These are phyloP conservation scores for Scaptomyza reducta DNA, from an alignment of 2,888 invertebrate species.

Conservation along the genomic window DNA sequence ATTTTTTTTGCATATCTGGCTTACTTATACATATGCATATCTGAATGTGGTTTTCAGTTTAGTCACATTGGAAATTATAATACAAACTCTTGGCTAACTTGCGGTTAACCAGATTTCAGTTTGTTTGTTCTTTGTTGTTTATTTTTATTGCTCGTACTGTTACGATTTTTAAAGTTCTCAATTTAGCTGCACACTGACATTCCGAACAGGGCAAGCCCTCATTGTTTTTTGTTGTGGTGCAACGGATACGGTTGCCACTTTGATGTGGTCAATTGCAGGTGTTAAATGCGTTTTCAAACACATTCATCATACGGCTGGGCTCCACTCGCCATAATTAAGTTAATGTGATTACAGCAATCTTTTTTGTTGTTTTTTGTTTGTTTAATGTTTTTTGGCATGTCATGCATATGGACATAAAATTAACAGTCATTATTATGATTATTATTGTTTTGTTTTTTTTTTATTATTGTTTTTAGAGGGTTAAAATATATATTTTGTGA, in stretches of 20 bases:
- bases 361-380: background rate
- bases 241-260: conserved; percentile 1
- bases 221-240: background rate
- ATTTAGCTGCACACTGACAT: conserved; percentile 15
- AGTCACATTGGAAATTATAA: conserved; percentile 38
- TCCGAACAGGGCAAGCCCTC: conserved; percentile 25
- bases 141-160: background rate
- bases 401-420: conserved; percentile 14
- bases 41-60: conserved; percentile 15
- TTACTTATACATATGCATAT: background rate
- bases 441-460: background rate
- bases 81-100: conserved; percentile 19
- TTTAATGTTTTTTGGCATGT: conserved; percentile 20
- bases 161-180: conserved; percentile 25
- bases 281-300: conserved; percentile 29
- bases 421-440: conserved; percentile 2
- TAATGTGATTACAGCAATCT: conserved; percentile 24
- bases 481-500: background rate
- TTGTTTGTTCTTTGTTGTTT: background rate
- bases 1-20: background rate
- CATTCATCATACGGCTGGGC: conserved; percentile 24
- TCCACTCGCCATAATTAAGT: conserved; percentile 33
- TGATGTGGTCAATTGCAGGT: conserved; percentile 49
- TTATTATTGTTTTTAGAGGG: background rate
- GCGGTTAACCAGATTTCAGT: conserved; percentile 35